Conservation (phyloP, 2,888 invertebrate genomes). For the Baronia brevicornis region DNA sequence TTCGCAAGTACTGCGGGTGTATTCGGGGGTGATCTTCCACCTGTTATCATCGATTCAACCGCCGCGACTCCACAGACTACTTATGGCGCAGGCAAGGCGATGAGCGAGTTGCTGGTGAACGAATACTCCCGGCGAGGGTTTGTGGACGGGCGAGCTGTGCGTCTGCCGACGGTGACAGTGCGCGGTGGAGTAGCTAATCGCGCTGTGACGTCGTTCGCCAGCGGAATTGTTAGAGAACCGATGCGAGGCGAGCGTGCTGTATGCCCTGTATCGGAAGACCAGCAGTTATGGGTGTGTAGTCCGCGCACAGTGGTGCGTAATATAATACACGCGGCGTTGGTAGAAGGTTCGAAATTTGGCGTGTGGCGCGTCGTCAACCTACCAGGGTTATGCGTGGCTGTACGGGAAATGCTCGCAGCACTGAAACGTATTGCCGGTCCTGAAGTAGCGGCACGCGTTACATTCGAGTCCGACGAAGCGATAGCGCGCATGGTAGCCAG, state of each 20-base stretch:
- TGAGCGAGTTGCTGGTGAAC: constrained; percentile 51
- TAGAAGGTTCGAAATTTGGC: constrained; percentile 32
- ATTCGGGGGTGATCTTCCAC: constrained; percentile 46
- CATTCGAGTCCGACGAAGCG: constrained; percentile 33
- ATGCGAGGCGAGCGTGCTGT: constrained; percentile 35
- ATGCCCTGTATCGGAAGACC: constrained; percentile 43
- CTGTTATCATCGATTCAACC: constrained; percentile 37
- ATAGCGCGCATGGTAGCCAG: constrained; percentile 41
- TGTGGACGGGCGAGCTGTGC: constrained; percentile 45
- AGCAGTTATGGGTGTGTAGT: constrained; percentile 48
- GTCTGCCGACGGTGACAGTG: constrained; percentile 57
- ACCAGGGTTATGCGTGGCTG: constrained; percentile 49
- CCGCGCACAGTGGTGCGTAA: constrained; percentile 44
- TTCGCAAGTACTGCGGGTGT: constrained; percentile 52
- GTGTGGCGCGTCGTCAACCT: constrained; percentile 43
- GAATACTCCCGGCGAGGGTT: constrained; percentile 57
- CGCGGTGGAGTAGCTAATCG: constrained; percentile 51
- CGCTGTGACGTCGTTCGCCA: constrained; percentile 61
- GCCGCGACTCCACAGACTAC: constrained; percentile 51
- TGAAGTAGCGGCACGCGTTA: constrained; percentile 34
- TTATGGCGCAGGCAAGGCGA: constrained; percentile 57
- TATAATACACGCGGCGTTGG: constrained; percentile 38
- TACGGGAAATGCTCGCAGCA: constrained; percentile 41
- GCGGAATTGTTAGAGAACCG: constrained; percentile 57
- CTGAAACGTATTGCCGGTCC: constrained; percentile 43